Percentiles rank a stretch among this genome's conserved stretches.
phyloP scores from a whole-genome alignment of 2,797 vertebrate species.

The Leuciscus waleckii region DNA sequence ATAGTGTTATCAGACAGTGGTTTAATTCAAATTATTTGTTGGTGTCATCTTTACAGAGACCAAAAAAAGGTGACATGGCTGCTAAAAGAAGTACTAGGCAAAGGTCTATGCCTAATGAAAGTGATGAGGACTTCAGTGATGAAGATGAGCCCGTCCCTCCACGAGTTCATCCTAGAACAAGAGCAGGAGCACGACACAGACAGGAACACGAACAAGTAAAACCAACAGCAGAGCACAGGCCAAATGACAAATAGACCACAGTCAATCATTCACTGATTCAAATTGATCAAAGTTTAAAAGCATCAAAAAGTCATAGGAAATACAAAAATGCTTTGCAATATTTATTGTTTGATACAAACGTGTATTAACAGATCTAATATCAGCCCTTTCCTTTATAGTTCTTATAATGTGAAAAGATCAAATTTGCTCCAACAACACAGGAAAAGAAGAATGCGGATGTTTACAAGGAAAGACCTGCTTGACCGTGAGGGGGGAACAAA shows the following conservation, averaged over 20 bases:
- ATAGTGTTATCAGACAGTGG: background rate
- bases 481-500: slow-evolving; percentile 3
- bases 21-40: slow-evolving; percentile 1
- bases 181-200: slow-evolving; percentile 45
- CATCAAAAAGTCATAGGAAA: background rate
- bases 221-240: slow-evolving; percentile 15
- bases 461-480: slow-evolving; percentile 7
- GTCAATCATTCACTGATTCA: slow-evolving; percentile 6
- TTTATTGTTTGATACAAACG: slow-evolving; percentile 15
- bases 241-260: slow-evolving; percentile 27
- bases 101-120: background rate
- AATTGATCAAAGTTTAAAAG: background rate
- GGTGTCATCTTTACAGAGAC: slow-evolving; percentile 38
- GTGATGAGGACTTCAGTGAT: slow-evolving; percentile 48
- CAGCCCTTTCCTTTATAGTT: background rate
- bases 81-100: slow-evolving; percentile 10
- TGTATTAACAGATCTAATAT: background rate
- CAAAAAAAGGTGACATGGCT: slow-evolving; percentile 18
- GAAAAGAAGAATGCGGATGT: slow-evolving; percentile 25
- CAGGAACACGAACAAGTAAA: slow-evolving; percentile 56
- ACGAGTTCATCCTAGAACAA: slow-evolving; percentile 45
- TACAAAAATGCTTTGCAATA: slow-evolving; percentile 14
- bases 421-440: slow-evolving; percentile 29
- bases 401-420: slow-evolving; percentile 39
- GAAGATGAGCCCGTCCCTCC: slow-evolving; percentile 33